Conservation (phyloP, 2,113 vertebrate species). For the Semnornis frantzii region DNA sequence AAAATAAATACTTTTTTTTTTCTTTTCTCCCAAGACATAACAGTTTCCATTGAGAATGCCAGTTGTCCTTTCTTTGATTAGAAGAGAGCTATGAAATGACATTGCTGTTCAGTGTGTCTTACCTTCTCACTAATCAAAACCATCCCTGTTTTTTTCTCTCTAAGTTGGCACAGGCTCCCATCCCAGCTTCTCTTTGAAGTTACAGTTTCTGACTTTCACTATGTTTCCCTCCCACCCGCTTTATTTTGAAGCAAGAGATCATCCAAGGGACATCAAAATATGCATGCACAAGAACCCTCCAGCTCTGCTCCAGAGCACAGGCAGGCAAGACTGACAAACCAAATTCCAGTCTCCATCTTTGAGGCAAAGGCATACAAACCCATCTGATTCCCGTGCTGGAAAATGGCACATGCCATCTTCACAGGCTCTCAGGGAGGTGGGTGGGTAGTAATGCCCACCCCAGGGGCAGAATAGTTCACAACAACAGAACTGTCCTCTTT, state of each 20-base stretch:
- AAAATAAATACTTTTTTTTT: background rate
- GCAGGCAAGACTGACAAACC: background rate
- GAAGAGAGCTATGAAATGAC: background rate
- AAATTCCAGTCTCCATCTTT: background rate
- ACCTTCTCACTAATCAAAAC: constrained; percentile 39
- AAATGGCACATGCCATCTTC: background rate
- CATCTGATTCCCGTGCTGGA: background rate
- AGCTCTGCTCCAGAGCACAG: background rate
- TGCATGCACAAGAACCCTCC: background rate
- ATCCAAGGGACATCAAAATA: background rate
- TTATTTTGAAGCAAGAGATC: background rate
- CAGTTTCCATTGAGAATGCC: constrained; percentile 22
- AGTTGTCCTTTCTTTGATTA: background rate
- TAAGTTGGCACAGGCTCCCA: background rate
- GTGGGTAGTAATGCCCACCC: background rate
- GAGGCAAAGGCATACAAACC: background rate
- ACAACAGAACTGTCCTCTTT: background rate
- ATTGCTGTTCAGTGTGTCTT: background rate
- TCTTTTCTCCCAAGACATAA: background rate
- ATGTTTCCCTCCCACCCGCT: background rate
- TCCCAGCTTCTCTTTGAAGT: constrained; percentile 34
- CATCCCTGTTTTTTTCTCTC: constrained; percentile 6
- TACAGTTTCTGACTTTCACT: background rate
- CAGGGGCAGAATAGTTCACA: background rate
- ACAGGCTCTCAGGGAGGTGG: background rate